Conservation (phyloP, 1,140 invertebrate species). For the Rhyzopertha dominica region DNA sequence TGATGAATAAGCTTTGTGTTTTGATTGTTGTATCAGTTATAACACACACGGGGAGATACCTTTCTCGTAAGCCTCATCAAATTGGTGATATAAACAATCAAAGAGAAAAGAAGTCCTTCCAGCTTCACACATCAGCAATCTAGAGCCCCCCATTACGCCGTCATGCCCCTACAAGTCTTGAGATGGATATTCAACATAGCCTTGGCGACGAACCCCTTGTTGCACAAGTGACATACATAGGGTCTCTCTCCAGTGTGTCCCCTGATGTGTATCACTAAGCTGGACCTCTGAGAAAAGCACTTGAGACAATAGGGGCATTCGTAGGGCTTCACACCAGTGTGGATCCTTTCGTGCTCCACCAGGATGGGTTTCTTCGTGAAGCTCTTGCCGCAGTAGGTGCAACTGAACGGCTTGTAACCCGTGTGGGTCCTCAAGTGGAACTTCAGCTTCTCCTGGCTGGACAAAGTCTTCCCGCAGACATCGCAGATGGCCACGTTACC, state of each 20-base stretch:
- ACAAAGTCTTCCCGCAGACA: conserved; percentile 43
- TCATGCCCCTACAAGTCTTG: conserved; percentile 47
- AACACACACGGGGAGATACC: no score
- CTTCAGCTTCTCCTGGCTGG: conserved; percentile 41
- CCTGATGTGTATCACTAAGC: conserved; percentile 51
- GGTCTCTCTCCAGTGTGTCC: conserved; percentile 47
- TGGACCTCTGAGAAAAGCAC: conserved; percentile 62
- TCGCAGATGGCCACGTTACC: conserved; percentile 43
- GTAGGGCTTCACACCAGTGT: conserved; percentile 51
- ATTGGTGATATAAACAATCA: no score
- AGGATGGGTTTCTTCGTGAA: conserved; percentile 45
- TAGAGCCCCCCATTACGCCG: no score
- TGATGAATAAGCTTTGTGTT: no score
- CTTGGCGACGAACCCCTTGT: conserved; percentile 52
- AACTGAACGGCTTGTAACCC: conserved; percentile 55
- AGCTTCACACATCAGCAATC: no score
- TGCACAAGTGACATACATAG: conserved; percentile 46
- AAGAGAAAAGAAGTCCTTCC: no score
- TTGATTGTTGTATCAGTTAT: no score
- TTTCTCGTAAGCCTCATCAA: no score
- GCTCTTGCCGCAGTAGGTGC: conserved; percentile 48
- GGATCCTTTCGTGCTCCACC: conserved; percentile 47
- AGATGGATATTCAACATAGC: conserved; percentile 59
- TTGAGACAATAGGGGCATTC: conserved; percentile 55
- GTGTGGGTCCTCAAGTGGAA: conserved; percentile 52